Conservation (phyloP, 2,888 invertebrate species). For the Steinernema hermaphroditum region DNA sequence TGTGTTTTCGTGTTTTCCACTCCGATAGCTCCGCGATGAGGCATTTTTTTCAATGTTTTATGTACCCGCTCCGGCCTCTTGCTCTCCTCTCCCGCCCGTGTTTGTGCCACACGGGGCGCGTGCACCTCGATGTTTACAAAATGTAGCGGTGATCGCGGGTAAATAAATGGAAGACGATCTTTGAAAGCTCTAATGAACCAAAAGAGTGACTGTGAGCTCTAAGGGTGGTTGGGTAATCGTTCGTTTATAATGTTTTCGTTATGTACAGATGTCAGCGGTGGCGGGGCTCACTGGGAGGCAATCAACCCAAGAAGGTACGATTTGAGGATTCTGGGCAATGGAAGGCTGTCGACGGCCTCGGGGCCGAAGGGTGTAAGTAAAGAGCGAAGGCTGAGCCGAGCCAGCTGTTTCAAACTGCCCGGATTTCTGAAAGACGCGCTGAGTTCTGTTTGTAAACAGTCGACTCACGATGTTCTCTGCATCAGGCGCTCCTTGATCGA, state of each 20-base stretch:
- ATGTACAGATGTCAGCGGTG: conserved; percentile 5
- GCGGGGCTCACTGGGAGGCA: background rate
- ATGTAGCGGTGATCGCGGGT: too few species aligned
- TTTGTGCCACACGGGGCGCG: conserved; percentile 1
- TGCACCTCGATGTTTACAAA: conserved; percentile 3
- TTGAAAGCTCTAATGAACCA: too few species aligned
- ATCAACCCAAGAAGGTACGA: conserved; percentile 51
- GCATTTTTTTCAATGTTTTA: too few species aligned
- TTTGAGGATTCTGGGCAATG: conserved; percentile 47
- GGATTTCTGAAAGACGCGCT: conserved; percentile 48
- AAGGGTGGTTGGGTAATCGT: too few species aligned
- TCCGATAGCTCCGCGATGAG: background rate
- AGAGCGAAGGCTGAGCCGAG: conserved; percentile 50
- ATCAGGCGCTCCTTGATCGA: conserved; percentile 47
- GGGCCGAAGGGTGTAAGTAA: conserved; percentile 44
- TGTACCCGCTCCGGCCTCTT: too few species aligned
- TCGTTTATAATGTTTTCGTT: too few species aligned
- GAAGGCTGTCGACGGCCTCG: conserved; percentile 45
- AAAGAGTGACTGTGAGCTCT: too few species aligned
- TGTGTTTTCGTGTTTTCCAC: background rate
- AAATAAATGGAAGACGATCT: too few species aligned
- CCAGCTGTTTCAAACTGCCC: conserved; percentile 49
- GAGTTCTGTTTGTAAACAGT: background rate
- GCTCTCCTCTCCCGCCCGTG: background rate
- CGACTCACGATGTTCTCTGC: conserved; percentile 32